A percentile compares a stretch with the other conserved stretches of the same genome.
Evolutionary conservation across 2,113 vertebrate genomes (phyloP).

Genomic region (Nesogale talazaci): DNA sequence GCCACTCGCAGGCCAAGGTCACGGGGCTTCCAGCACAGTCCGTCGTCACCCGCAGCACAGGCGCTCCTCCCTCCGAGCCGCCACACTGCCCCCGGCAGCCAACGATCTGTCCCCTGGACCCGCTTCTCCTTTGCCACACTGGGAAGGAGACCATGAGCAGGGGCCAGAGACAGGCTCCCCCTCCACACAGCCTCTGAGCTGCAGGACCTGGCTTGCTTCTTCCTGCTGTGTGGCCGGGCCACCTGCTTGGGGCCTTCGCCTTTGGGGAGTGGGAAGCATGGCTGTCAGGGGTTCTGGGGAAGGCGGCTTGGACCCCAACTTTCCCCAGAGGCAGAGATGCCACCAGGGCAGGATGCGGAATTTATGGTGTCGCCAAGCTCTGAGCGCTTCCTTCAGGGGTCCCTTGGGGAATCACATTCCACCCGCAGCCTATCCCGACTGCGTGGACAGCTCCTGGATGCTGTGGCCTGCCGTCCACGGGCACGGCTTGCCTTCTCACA

Average conservation of each 20-base stretch:
- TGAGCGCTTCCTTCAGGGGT: neutral
- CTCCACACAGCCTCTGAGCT: too few relatives aligned
- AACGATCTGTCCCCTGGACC: too few relatives aligned
- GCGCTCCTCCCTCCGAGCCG: too few relatives aligned
- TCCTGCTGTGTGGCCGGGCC: neutral
- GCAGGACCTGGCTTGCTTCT: neutral
- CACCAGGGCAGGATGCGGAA: too few relatives aligned
- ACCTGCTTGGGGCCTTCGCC: too few relatives aligned
- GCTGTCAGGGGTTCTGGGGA: neutral
- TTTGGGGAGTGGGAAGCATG: neutral
- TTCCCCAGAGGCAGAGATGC: neutral
- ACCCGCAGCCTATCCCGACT: neutral
- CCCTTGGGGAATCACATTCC: fast-evolving
- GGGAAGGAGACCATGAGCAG: neutral
- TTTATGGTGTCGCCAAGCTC: fast-evolving
- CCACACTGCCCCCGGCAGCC: too few relatives aligned
- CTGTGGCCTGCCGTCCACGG: fast-evolving
- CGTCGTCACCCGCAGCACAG: too few relatives aligned
- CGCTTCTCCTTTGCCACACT: neutral
- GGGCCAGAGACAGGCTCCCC: neutral
- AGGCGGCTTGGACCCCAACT: neutral
- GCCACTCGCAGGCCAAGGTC: too few relatives aligned
- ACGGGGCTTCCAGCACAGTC: too few relatives aligned
- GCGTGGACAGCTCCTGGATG: fast-evolving
- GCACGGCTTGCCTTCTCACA: fast-evolving